Conservation (phyloP, 64 coral and sea anemone genomes). For the Trachythela sp. region DNA sequence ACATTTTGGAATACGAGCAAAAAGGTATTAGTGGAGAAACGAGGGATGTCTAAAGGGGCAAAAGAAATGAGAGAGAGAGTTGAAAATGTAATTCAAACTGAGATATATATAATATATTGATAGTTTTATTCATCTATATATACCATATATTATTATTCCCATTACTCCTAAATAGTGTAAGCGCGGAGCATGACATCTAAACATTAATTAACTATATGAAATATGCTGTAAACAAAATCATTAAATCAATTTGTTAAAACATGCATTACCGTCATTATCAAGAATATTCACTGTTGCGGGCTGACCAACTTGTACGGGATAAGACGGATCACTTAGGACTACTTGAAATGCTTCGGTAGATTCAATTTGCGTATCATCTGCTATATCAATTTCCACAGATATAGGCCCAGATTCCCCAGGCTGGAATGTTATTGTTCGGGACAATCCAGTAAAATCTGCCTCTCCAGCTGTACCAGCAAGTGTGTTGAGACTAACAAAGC, state of each 20-base stretch:
- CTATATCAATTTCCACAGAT: neutral
- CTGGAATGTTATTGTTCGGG: neutral
- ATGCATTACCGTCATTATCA: neutral
- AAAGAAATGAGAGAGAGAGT: too few relatives aligned
- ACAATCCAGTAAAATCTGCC: neutral
- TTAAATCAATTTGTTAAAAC: neutral
- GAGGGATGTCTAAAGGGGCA: too few relatives aligned
- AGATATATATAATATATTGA: too few relatives aligned
- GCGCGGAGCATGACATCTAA: too few relatives aligned
- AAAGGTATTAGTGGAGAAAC: too few relatives aligned
- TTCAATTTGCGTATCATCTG: neutral
- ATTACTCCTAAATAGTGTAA: too few relatives aligned
- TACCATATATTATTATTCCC: too few relatives aligned
- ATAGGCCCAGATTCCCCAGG: neutral
- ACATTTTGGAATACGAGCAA: too few relatives aligned
- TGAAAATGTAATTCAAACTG: too few relatives aligned
- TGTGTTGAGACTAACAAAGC: conserved; percentile 18
- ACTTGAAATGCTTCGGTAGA: neutral
- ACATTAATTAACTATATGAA: too few relatives aligned
- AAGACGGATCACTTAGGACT: neutral
- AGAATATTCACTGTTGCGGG: conserved; percentile 5
- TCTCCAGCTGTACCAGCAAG: neutral
- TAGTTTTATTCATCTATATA: too few relatives aligned
- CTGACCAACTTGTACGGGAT: neutral
- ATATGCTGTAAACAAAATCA: neutral